Evolutionary conservation across 2,888 invertebrate species (phyloP).

Genomic region (Platycheirus albimanus): DNA sequence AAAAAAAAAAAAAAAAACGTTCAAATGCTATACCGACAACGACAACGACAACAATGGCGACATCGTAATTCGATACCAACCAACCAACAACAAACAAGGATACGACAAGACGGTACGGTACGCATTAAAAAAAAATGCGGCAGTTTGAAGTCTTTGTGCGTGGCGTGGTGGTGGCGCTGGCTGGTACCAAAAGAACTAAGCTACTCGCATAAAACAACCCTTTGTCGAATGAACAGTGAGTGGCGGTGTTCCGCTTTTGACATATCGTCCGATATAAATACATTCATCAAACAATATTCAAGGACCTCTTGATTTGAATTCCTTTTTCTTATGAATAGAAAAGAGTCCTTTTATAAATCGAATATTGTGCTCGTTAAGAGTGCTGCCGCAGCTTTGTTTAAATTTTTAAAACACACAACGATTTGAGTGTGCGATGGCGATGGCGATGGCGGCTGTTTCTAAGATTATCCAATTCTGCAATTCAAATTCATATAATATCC

Average conservation of each 20-base stretch:
- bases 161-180: constrained; percentile 46
- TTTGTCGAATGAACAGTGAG: constrained; percentile 50
- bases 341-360: constrained; percentile 36
- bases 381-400: constrained; percentile 56
- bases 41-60: constrained; percentile 64
- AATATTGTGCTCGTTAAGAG: constrained; percentile 40
- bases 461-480: neutral
- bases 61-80: constrained; percentile 64
- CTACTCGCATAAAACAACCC: constrained; percentile 22
- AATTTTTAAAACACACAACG: constrained; percentile 29
- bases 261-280: constrained; percentile 54
- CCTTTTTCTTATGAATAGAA: constrained; percentile 15
- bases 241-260: constrained; percentile 59
- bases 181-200: constrained; percentile 1
- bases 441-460: constrained; percentile 10
- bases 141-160: constrained; percentile 48
- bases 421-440: constrained; percentile 33
- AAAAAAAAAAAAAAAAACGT: constrained; percentile 38
- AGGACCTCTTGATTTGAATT: constrained; percentile 66
- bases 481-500: constrained; percentile 36
- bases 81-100: constrained; percentile 19
- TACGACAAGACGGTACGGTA: constrained; percentile 17
- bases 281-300: constrained; percentile 56
- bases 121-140: constrained; percentile 57
- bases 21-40: constrained; percentile 43